Percentiles rank a stretch among this genome's conserved stretches.
These are phyloP conservation scores for Deilephila elpenor DNA, from an alignment of 2,888 invertebrate genomes.

Conservation along the genomic window DNA sequence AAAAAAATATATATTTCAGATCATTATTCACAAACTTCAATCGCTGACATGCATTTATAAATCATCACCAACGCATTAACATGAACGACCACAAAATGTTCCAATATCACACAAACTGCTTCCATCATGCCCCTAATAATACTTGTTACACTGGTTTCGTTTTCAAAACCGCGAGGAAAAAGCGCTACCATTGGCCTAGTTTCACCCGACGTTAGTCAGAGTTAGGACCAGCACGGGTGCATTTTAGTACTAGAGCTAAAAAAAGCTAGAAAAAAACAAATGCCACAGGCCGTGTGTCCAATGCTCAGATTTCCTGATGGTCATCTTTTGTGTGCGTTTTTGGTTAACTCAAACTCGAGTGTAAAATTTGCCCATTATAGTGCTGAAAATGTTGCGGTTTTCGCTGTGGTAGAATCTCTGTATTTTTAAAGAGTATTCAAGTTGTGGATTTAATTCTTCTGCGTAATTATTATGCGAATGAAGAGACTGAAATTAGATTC, in stretches of 20 bases:
- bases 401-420: neutral
- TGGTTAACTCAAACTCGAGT: neutral
- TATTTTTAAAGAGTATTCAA: neutral
- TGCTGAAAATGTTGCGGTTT: neutral
- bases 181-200: constrained; percentile 51
- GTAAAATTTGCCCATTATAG: neutral
- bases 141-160: constrained; percentile 51
- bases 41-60: neutral
- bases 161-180: constrained; percentile 47
- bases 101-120: constrained; percentile 34
- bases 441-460: neutral
- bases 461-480: too few relatives aligned
- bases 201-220: constrained; percentile 38
- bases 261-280: neutral
- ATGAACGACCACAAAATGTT: constrained; percentile 17
- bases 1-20: too few relatives aligned
- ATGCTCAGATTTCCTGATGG: constrained; percentile 8
- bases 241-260: constrained; percentile 7
- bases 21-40: too few relatives aligned
- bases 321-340: constrained; percentile 12
- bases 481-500: too few relatives aligned
- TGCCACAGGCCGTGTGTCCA: neutral
- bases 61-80: constrained; percentile 7
- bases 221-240: constrained; percentile 32
- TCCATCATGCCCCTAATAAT: constrained; percentile 51